These are phyloP conservation scores for Himalopsyche anomala DNA, from an alignment of 2,888 invertebrate species.

Conservation along the genomic window DNA sequence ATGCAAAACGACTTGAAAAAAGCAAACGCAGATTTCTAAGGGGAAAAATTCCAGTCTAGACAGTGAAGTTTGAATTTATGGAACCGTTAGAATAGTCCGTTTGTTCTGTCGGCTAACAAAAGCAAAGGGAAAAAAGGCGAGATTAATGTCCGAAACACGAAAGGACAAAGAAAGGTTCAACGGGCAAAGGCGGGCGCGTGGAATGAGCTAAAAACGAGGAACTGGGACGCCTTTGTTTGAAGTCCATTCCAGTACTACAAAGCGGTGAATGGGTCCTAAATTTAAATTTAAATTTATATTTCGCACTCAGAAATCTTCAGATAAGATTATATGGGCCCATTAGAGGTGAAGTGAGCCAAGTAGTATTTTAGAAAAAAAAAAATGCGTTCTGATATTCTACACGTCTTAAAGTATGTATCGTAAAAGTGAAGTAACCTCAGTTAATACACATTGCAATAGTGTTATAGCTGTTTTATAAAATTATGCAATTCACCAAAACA, in stretches of 20 bases:
- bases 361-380: too few relatives aligned
- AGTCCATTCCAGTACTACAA: neutral
- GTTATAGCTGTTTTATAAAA: too few relatives aligned
- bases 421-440: too few relatives aligned
- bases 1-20: neutral
- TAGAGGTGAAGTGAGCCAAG: too few relatives aligned
- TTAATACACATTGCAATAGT: too few relatives aligned
- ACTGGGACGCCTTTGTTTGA: slow-evolving; percentile 45
- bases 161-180: slow-evolving; percentile 51
- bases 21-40: neutral
- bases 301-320: too few relatives aligned
- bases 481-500: too few relatives aligned
- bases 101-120: slow-evolving; percentile 49
- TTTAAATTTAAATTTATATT: neutral
- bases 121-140: slow-evolving; percentile 50
- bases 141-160: slow-evolving; percentile 46
- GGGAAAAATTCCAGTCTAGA: slow-evolving; percentile 45
- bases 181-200: slow-evolving; percentile 42
- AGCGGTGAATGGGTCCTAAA: neutral
- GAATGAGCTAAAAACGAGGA: slow-evolving; percentile 50
- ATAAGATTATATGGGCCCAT: too few relatives aligned
- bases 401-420: too few relatives aligned
- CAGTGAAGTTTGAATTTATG: slow-evolving; percentile 51
- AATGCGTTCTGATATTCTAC: too few relatives aligned
- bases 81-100: slow-evolving; percentile 59